These are phyloP conservation scores for Pseudococcus longispinus DNA, from an alignment of 2,888 invertebrate genomes.

Conservation along the genomic window DNA sequence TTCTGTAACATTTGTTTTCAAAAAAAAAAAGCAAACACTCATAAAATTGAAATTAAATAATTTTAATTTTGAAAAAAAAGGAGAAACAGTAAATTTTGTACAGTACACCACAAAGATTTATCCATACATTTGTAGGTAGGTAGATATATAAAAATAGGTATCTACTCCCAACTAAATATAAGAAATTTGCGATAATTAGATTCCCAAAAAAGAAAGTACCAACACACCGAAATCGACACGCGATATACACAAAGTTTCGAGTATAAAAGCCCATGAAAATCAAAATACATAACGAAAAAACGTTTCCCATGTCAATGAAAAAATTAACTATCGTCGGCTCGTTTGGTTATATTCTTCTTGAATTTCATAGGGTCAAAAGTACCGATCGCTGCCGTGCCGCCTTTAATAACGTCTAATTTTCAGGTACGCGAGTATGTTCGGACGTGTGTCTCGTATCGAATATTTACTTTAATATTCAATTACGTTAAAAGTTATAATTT, in stretches of 20 bases:
- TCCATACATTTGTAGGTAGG: too few species aligned
- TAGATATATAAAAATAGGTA: too few species aligned
- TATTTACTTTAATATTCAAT: constrained; percentile 24
- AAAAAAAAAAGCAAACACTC: too few species aligned
- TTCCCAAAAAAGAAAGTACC: neutral
- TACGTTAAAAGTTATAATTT: constrained; percentile 24
- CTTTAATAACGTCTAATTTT: neutral
- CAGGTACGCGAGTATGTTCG: neutral
- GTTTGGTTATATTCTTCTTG: neutral
- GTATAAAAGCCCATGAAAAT: neutral
- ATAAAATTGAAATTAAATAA: too few species aligned
- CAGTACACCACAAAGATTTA: too few species aligned
- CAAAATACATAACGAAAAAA: neutral
- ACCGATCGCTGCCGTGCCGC: neutral
- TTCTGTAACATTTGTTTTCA: too few species aligned
- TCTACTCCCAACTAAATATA: neutral
- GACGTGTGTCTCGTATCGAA: constrained; percentile 22
- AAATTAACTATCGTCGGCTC: neutral
- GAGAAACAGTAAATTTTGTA: too few species aligned
- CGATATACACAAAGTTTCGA: neutral
- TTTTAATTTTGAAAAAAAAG: too few species aligned
- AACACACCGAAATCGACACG: neutral
- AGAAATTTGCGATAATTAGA: neutral
- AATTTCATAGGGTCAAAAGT: neutral
- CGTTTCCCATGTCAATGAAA: neutral